Evolutionary conservation across 2,113 vertebrate species (phyloP), one percentile per base, ranked within the genome.

Genomic region (Barbus barbus): DNA sequence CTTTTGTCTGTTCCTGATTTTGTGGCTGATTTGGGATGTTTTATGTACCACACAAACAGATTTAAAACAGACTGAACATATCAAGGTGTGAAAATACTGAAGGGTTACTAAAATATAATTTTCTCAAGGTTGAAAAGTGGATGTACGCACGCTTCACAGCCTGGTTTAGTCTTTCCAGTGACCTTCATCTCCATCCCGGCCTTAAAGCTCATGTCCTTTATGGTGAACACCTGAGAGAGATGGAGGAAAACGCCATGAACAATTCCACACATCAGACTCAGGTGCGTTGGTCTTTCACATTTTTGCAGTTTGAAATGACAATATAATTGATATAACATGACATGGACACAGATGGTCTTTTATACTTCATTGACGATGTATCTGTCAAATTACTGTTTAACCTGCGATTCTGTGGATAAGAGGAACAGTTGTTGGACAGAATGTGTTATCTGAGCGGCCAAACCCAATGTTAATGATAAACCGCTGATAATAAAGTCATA

Each of bases 121-220:
- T 58, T 58, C 20, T 58, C 2, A n/a, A n/a, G 22, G 53, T n/a
- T n/a, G 22, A n/a, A 9, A 22, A 58, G 53, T 3, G 0, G 20
- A n/a, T 58, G 53, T 2, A 91, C 91, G 86, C 65, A 94, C 94
- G 14, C 1, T 0, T 0, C 0, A 44, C 87, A 86, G 56, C 74
- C 84, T 2, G 87, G 65, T 0, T 86, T 83, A 36, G 86, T 84
- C 80, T 86, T 93, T 53, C 93, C 13, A 1, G 93, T 85, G 83
- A 95, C 26, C 87, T 93, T 94, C 44, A 95, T 79, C 83, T 94
- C 93, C 1, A 89, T 76, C n/a, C 94, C 94, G 69, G 90, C 88
- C 91, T 91, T 94, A 84, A 95, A 91, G 44, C 90, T 46, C 92
- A 95, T 93, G 85, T 94, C 73, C 0, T 44, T 67, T 56, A 95